These are phyloP conservation scores for Drosophila villosipedis DNA, from an alignment of 2,888 invertebrate genomes.

Conservation along the genomic window DNA sequence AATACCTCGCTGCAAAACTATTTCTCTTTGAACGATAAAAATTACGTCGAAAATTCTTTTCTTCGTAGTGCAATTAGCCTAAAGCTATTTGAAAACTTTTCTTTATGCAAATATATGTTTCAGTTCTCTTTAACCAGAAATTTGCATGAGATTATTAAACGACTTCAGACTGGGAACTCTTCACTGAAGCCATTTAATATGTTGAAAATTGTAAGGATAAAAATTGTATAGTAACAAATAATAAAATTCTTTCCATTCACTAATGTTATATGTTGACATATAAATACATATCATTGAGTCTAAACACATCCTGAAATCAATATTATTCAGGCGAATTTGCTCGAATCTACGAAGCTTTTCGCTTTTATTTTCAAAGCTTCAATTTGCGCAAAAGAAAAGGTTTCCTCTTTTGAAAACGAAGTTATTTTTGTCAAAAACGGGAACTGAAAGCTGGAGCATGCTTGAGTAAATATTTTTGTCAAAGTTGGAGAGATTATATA, in stretches of 20 bases:
- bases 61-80: neutral
- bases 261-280: neutral
- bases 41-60: conserved; percentile 14
- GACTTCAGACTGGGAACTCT: neutral
- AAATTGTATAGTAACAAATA: neutral
- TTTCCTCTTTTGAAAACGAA: neutral
- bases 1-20: conserved; percentile 7
- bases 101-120: neutral
- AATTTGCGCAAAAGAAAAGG: neutral
- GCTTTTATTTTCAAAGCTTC: too few relatives aligned
- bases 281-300: neutral
- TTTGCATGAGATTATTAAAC: neutral
- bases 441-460: neutral
- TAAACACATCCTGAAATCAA: neutral
- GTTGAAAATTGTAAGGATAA: neutral
- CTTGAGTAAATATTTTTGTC: neutral
- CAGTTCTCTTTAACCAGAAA: neutral
- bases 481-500: neutral
- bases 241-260: neutral
- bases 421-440: too few relatives aligned
- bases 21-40: conserved; percentile 7
- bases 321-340: neutral
- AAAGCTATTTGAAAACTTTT: conserved; percentile 3
- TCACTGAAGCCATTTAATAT: neutral
- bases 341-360: too few relatives aligned